Percentiles rank a stretch among this genome's conserved stretches.
Evolutionary conservation across 2,888 invertebrate species (phyloP).

Genomic region (Apoderus coryli): DNA sequence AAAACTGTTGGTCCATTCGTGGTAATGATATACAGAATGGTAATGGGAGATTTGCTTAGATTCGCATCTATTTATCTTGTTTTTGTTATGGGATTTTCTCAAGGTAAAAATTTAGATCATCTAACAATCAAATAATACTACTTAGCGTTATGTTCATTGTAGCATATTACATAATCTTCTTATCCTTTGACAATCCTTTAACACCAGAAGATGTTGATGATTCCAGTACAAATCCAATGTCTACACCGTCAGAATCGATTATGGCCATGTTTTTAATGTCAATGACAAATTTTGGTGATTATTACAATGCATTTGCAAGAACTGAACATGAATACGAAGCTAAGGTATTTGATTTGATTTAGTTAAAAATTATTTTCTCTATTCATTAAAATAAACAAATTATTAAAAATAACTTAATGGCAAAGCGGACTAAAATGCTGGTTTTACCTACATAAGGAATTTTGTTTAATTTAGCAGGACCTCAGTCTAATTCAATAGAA

Average conservation of each 20-base stretch:
- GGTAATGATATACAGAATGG: constrained; percentile 99
- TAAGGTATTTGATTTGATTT: constrained; percentile 62
- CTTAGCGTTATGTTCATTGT: constrained; percentile 9
- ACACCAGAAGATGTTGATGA: constrained; percentile 74
- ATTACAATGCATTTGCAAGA: constrained; percentile 78
- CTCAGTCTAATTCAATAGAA: too few relatives aligned
- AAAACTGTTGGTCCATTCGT: constrained; percentile 98
- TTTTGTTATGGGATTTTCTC: constrained; percentile 94
- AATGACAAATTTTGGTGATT: constrained; percentile 89
- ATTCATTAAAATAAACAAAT: too few relatives aligned
- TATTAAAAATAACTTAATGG: too few relatives aligned
- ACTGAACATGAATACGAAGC: constrained; percentile 81
- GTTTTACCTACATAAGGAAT: too few relatives aligned
- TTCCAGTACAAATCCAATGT: constrained; percentile 71
- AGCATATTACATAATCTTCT: constrained; percentile 85
- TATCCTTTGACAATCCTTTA: constrained; percentile 73
- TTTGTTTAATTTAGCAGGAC: too few relatives aligned
- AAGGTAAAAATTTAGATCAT: constrained; percentile 42
- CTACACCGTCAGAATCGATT: constrained; percentile 84
- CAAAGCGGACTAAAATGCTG: too few relatives aligned
- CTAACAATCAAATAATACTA: not conserved
- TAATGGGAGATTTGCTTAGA: constrained; percentile 86
- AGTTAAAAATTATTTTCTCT: constrained; percentile 1
- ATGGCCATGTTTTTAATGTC: constrained; percentile 99
- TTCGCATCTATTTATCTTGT: constrained; percentile 95